phyloP scores from a whole-genome alignment of 2,113 vertebrate species.

The Abramis brama region DNA sequence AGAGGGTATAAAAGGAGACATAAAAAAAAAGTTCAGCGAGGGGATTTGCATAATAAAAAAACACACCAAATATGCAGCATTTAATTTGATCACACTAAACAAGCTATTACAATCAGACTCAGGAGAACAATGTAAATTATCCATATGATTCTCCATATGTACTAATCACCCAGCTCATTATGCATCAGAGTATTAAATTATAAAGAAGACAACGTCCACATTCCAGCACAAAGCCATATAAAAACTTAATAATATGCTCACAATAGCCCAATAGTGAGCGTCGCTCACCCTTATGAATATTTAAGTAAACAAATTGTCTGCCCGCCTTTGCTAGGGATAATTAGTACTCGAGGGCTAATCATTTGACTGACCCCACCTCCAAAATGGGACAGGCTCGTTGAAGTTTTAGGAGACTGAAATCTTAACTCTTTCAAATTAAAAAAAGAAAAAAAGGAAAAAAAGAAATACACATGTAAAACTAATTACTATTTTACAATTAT shows the following conservation, averaged over 20 bases:
- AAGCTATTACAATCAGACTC: constrained; percentile 99
- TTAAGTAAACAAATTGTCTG: constrained; percentile 99
- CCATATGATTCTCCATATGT: constrained; percentile 98
- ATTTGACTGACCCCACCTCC: constrained; percentile 91
- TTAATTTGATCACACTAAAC: constrained; percentile 99
- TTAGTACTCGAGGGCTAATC: constrained; percentile 94
- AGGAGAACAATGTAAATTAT: constrained; percentile 99
- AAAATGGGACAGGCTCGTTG: constrained; percentile 81
- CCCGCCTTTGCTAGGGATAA: constrained; percentile 98
- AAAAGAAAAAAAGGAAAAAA: constrained; percentile 65
- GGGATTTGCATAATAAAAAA: constrained; percentile 98
- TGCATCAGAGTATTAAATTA: constrained; percentile 99
- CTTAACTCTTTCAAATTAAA: constrained; percentile 4
- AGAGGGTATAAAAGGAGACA: constrained; percentile 46
- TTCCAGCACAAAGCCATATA: constrained; percentile 99
- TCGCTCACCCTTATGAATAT: constrained; percentile 98
- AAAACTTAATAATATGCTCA: constrained; percentile 99
- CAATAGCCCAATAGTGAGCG: constrained; percentile 95
- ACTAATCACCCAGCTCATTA: constrained; percentile 99
- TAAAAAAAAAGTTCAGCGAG: constrained; percentile 81
- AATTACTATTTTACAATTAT: constrained; percentile 79
- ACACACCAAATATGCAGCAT: constrained; percentile 95
- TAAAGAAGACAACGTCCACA: constrained; percentile 98
- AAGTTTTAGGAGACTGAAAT: constrained; percentile 73
- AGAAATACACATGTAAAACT: constrained; percentile 74